Evolutionary conservation across 2,113 vertebrate genomes (phyloP), one percentile per base, ranked within the genome.

Genomic region (Benitochromis conjunctus): DNA sequence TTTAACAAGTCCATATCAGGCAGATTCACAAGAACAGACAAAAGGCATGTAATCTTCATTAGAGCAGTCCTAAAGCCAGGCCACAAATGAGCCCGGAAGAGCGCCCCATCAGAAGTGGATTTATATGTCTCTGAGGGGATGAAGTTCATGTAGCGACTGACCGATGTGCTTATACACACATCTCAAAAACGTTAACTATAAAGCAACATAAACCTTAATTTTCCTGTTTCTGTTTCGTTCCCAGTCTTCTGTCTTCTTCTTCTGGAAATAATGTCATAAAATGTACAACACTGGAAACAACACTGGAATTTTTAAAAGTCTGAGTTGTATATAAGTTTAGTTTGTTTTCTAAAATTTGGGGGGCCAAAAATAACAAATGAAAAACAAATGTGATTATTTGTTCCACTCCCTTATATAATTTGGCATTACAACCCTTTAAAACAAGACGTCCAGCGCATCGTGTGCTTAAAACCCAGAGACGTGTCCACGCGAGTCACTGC

Each of bases 121-220:
- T 19, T 48, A 0, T 0, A 0, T 2, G 5, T 51, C 46, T 51
- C 4, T 5, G 71, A 76, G 69, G 26, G 26, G 69, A 51, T 8
- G 46, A 51, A 13, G 10, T 2, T 51, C 43, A 51, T n/a, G 18
- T 8, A 7, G 4, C 4, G 18, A 19, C 51, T 53, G 18, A n/a
- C 12, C 4, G 5, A 46, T 46, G 12, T 46, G 43, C 43, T 13
- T 53, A n/a, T n/a, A n/a, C n/a, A n/a, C n/a, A n/a, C 29, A 29
- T 29, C 29, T 4, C 4, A 29, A 26, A 26, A 26, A 26, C 26
- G 3, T 26, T 26, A 26, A 26, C 26, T 26, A 26, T 26, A 26
- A 26, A 26, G 26, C 26, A 26, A 26, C 26, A 26, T 2, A 26
- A 26, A 26, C 26, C 26, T 26, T 26, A 2, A 26, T 26, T 29